These are phyloP conservation scores for Macroglossus sobrinus DNA, from an alignment of 2,113 vertebrate genomes.

Conservation along the genomic window DNA sequence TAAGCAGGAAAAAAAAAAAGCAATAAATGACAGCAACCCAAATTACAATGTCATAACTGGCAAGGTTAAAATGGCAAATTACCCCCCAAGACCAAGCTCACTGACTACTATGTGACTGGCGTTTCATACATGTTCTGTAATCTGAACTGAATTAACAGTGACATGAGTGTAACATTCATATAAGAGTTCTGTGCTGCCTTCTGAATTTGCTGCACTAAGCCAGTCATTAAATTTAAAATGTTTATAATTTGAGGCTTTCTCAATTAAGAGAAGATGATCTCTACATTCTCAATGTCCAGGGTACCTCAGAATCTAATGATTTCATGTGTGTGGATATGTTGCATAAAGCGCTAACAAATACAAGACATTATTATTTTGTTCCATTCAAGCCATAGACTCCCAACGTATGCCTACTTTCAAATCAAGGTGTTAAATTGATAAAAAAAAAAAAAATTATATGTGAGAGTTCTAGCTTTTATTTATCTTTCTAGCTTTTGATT, in stretches of 20 bases:
- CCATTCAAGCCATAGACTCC: background rate
- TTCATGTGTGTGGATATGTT: background rate
- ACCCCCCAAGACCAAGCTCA: background rate
- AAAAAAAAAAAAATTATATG: conserved; percentile 79
- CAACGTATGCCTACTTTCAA: conserved; percentile 27
- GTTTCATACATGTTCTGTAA: background rate
- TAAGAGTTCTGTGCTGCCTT: background rate
- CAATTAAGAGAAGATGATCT: background rate
- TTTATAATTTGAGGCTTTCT: background rate
- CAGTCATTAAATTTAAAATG: background rate
- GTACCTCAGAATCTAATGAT: background rate
- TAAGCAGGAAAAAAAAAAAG: background rate
- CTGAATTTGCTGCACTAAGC: background rate
- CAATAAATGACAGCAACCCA: background rate
- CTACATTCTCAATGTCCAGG: background rate
- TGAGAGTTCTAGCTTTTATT: conserved; percentile 69
- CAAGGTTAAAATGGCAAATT: background rate
- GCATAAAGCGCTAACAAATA: background rate
- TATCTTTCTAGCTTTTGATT: conserved; percentile 63
- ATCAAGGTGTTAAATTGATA: conserved; percentile 72
- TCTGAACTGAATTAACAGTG: background rate
- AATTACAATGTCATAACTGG: background rate
- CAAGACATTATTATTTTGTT: background rate
- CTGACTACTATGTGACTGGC: background rate
- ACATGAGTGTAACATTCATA: background rate